Evolutionary conservation across 2,888 invertebrate genomes (phyloP), one percentile per base, ranked within the genome.

Genomic region (Matsumyia berberina): DNA sequence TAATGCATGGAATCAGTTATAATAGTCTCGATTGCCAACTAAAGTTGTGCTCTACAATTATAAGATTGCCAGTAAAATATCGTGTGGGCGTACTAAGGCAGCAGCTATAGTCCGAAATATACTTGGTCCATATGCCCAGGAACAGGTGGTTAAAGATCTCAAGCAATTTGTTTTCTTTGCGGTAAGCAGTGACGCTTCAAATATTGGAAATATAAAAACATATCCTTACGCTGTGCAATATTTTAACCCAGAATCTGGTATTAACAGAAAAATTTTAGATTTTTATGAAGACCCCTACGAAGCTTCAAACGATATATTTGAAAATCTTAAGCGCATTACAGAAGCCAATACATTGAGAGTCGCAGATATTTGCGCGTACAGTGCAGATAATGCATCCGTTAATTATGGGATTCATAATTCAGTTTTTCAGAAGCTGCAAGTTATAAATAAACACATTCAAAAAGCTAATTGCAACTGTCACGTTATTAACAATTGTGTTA

Each of bases 251-350:
- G 67, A 60, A 53, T 44, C 39, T n/a, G 66, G 73, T 53, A 80
- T 80, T 44, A n/a, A 29, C 17, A 58, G 49, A 35, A 31, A 66
- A 29, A 55, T 67, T 67, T 60, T 67, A 39, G 73, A 73, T 73
- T 80, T 67, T 80, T 73, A 80, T 60, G 67, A 80, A 55, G 67
- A 73, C 19, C 73, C 80, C 4, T 53, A 42, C 9, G 73, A 73
- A 66, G 44, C 67, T 53, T 67, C 73, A 8, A 66, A 55, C n/a
- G 62, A 80, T 15, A 67, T 73, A 31, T 80, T 73, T 35, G 35
- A 42, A 42, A 80, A 80, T 67, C 44, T 73, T 11, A 53, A 74
- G 6, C 46, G 44, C 55, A 78, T 70, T 31, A 70, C 55, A 17
- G 39, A 55, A n/a, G 55, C 62, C 31, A 64, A 64, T 64, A 35